A percentile compares a stretch with the other conserved stretches of the same genome.
Evolutionary conservation across 1,140 invertebrate genomes (phyloP).

Genomic region (Drosophila lini): DNA sequence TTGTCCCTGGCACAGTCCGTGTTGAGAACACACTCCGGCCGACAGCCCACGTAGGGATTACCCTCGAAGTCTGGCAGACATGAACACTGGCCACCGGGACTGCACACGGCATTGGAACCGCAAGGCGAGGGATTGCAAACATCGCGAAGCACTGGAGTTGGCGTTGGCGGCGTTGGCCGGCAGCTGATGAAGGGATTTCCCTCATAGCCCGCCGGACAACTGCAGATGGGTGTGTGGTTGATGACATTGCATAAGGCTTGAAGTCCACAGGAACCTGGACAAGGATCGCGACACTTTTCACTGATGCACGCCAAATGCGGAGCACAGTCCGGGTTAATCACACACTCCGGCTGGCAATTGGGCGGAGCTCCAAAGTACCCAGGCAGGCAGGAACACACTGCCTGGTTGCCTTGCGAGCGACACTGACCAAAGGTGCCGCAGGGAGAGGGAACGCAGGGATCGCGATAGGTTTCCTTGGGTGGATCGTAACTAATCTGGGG

Average conservation of each 20-base stretch:
- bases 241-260: slow-evolving; percentile 93
- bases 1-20: slow-evolving; percentile 90
- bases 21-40: slow-evolving; percentile 93
- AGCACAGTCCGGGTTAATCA: slow-evolving; percentile 90
- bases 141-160: slow-evolving; percentile 73
- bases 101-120: slow-evolving; percentile 88
- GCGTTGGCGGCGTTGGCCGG: slow-evolving; percentile 73
- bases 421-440: slow-evolving; percentile 93
- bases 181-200: slow-evolving; percentile 92
- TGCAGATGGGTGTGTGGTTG: slow-evolving; percentile 93
- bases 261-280: slow-evolving; percentile 91
- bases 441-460: slow-evolving; percentile 90
- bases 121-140: slow-evolving; percentile 89
- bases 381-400: slow-evolving; percentile 90
- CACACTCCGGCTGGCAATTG: slow-evolving; percentile 91
- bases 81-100: slow-evolving; percentile 84
- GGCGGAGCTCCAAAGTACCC: slow-evolving; percentile 90
- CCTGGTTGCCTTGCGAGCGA: slow-evolving; percentile 87
- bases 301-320: slow-evolving; percentile 88
- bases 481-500: slow-evolving; percentile 51
- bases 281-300: slow-evolving; percentile 91
- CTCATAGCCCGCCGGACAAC: slow-evolving; percentile 89
- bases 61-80: slow-evolving; percentile 90
- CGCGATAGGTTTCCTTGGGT: slow-evolving; percentile 87
- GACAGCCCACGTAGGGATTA: slow-evolving; percentile 89